phyloP scores from a whole-genome alignment of 2,113 vertebrate species.

The Pluvialis apricaria region DNA sequence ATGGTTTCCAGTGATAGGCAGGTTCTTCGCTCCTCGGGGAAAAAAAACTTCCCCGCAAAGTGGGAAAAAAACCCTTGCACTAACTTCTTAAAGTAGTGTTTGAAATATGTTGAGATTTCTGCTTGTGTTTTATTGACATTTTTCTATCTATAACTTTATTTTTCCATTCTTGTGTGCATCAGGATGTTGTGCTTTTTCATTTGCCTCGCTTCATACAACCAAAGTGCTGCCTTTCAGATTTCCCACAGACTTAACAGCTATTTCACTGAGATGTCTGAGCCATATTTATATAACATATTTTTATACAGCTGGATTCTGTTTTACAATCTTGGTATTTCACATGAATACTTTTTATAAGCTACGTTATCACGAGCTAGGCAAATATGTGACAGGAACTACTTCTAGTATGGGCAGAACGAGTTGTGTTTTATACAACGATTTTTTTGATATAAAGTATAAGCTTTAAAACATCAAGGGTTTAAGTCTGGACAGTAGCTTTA shows the following conservation, averaged over 20 bases:
- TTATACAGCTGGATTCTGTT: background rate
- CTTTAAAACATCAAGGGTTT: background rate
- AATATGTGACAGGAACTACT: background rate
- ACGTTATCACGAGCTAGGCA: background rate
- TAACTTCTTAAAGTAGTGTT: background rate
- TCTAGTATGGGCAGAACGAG: background rate
- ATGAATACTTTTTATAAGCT: background rate
- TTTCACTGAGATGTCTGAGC: background rate
- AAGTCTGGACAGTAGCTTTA: background rate
- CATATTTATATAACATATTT: background rate
- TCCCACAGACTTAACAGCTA: background rate
- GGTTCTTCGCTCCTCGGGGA: background rate
- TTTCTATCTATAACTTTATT: background rate
- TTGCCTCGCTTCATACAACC: background rate
- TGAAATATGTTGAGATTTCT: background rate
- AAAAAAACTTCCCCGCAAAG: background rate
- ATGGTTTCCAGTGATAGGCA: background rate
- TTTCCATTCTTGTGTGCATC: background rate
- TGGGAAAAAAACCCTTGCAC: background rate
- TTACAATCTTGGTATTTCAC: background rate
- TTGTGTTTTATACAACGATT: background rate
- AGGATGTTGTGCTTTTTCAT: background rate
- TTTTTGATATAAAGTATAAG: background rate
- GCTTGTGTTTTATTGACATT: background rate
- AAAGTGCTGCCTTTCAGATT: background rate